phyloP scores from a whole-genome alignment of 2,888 invertebrate species.

The Agrilus mali region DNA sequence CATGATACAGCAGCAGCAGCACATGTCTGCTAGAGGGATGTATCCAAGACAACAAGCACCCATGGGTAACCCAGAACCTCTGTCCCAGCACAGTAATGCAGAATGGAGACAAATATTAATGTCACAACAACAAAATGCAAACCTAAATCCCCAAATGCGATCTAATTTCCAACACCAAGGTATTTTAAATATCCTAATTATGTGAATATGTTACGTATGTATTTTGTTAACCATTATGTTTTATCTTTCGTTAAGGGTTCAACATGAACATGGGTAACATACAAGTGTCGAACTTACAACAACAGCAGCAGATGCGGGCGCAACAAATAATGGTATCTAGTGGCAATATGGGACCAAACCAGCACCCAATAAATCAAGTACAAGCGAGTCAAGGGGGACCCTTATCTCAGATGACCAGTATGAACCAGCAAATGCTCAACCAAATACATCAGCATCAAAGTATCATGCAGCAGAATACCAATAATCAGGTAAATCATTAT shows the following conservation, averaged over 20 bases:
- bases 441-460: constrained; percentile 40
- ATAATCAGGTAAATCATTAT: constrained; percentile 25
- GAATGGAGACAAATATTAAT: constrained; percentile 55
- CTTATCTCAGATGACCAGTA: constrained; percentile 29
- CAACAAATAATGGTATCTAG: constrained; percentile 31
- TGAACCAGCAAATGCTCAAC: constrained; percentile 38
- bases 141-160: constrained; percentile 37
- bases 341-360: constrained; percentile 24
- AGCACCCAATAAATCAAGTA: constrained; percentile 19
- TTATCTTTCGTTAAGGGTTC: constrained; percentile 9
- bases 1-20: constrained; percentile 44
- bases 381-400: constrained; percentile 26
- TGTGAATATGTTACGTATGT: no score
- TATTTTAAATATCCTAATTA: constrained; percentile 11
- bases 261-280: constrained; percentile 26
- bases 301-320: constrained; percentile 35
- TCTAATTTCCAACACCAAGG: constrained; percentile 40
- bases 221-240: neutral
- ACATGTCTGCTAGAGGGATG: constrained; percentile 33
- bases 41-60: constrained; percentile 44
- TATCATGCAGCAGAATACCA: constrained; percentile 36
- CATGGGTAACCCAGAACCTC: constrained; percentile 41
- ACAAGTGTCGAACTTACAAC: constrained; percentile 38
- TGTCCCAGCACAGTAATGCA: constrained; percentile 36
- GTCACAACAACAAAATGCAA: constrained; percentile 39